Evolutionary conservation across 2,113 vertebrate species (phyloP), one percentile per base, ranked within the genome.

Genomic region (Malaclemys terrapin): DNA sequence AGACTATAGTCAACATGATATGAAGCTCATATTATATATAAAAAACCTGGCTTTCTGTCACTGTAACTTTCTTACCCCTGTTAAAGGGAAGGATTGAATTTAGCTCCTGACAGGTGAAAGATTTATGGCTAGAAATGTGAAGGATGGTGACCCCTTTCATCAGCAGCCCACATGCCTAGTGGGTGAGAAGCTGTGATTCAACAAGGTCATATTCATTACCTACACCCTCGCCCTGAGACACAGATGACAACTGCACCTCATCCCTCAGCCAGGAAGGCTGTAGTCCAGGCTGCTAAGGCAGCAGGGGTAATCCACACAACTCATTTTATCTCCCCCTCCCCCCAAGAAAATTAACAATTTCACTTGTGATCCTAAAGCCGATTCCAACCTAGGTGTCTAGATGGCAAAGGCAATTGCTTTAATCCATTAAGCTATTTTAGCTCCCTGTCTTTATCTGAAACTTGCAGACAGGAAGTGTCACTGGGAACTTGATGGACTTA

Each of bases 391-490:
- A 95, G 92, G 86, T 88, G 85, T 42, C 93, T 94, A 62, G 82
- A 94, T 95, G 82, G 89, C 85, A 56, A 95, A 95, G 89, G 94
- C 93, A 96, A 95, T 96, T 95, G 88, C 91, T 96, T 90, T 94
- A 97, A 95, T 94, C 91, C 96, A 96, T 91, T 95, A 95, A 98
- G 88, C 96, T 96, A 94, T 87, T 95, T 97, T 94, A 95, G 76
- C 52, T 85, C 38, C 80, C 38, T 0, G 0, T 86, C 91, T 97
- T 95, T 96, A 94, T 97, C 97, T 95, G 94, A 93, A 97, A 87
- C 24, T 87, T 85, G 31, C 93, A 96, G 95, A 57, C 88, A 87
- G 93, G 75, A 94, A 75, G 49, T 93, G 84, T 95, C 93, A 12
- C 20, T 27, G 69, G 79, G 65, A 91, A 84, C 69, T 5, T 45